These are phyloP conservation scores for Caenorhabditis drosophilae DNA, from an alignment of 2,888 invertebrate genomes.

Conservation along the genomic window DNA sequence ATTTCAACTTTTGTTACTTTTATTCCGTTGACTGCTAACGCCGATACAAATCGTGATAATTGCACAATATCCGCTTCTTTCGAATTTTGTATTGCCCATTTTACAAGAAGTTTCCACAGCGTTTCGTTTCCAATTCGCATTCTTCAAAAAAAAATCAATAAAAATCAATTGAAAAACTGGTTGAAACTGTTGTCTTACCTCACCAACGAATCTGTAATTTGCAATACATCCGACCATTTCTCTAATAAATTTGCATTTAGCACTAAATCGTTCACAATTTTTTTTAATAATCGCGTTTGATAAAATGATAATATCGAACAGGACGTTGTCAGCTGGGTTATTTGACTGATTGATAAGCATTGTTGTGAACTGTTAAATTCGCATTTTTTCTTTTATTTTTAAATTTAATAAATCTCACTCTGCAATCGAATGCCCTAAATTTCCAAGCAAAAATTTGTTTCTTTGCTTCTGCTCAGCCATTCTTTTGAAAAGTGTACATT, in stretches of 20 bases:
- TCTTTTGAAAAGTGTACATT: slow-evolving; percentile 18
- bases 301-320: slow-evolving; percentile 13
- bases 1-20: no score
- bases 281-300: slow-evolving; percentile 7
- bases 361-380: slow-evolving; percentile 6
- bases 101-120: slow-evolving; percentile 15
- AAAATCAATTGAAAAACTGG: neutral
- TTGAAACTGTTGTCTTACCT: neutral
- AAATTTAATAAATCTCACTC: no score
- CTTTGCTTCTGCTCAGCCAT: slow-evolving; percentile 18
- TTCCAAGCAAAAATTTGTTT: slow-evolving; percentile 11
- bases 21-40: slow-evolving; percentile 16
- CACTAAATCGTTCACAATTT: slow-evolving; percentile 12
- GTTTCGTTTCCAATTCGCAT: slow-evolving; percentile 26
- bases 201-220: slow-evolving; percentile 11
- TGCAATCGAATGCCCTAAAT: slow-evolving; percentile 6
- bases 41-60: slow-evolving; percentile 17
- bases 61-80: slow-evolving; percentile 8
- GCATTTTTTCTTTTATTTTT: neutral
- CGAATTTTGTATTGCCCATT: slow-evolving; percentile 22
- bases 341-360: slow-evolving; percentile 18
- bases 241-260: slow-evolving; percentile 24
- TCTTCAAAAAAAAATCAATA: neutral
- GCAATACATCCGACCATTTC: slow-evolving; percentile 21
- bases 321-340: slow-evolving; percentile 9